Evolutionary conservation across 2,888 invertebrate genomes (phyloP), one percentile per base, ranked within the genome.

Genomic region (Trimorus sp.): DNA sequence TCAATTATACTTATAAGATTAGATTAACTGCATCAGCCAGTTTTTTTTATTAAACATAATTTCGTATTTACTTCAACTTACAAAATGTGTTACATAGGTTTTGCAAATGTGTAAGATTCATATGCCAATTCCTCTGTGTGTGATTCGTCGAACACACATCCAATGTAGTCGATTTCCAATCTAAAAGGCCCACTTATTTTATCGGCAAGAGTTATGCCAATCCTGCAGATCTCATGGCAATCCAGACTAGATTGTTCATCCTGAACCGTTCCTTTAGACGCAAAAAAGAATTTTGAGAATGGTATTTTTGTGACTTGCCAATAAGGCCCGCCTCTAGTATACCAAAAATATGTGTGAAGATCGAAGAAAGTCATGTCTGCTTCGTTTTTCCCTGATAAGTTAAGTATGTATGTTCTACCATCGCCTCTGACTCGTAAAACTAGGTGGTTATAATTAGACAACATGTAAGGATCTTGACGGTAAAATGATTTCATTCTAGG

Each of bases 301-400:
- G 98, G 98, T 88, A 99, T 97, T 96, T 96, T 93, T 53, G 95
- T 94, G 80, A 86, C 84, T 93, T 99, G 99, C 99, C 99, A 99
- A 91, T 99, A 99, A 0, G 99, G 99, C 0, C 99, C 99, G 49
- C 99, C 99, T 92, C 98, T 94, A 0, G 99, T 99, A 90, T 95
- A 97, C 5, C 99, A 92, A 0, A 96, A 94, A 92, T 96, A 99
- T 87, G 96, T 95, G 90, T 96, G 98, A 14, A 96, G 93, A 91
- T 98, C 98, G 90, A 97, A 95, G 97, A 97, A 98, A n/a, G 94
- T 93, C 38, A 98, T 92, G 91, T 99, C 99, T 88, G 94, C 96
- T 85, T 94, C 94, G 1, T 96, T 96, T 87, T 95, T 95, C 0
- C 94, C 93, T 60, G 95, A 93, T 66, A 99, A 92, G 91, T 97